These are phyloP conservation scores for Zoroaster sp. DNA, from an alignment of 53 echinoderm and acorn worm species.

Conservation along the genomic window DNA sequence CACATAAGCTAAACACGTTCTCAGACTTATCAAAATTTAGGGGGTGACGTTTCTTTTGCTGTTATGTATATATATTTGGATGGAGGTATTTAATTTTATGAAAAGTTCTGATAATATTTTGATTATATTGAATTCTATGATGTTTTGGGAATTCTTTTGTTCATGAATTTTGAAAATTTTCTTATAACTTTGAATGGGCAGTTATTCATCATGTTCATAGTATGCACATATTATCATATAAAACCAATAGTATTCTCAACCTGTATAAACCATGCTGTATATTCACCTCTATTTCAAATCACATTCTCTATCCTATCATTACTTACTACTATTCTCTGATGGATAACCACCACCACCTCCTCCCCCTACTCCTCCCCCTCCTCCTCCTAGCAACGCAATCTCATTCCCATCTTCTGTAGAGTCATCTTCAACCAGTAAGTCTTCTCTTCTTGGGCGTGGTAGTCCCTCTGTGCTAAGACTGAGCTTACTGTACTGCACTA, in stretches of 20 bases:
- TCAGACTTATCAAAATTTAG: too few species aligned
- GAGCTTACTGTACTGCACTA: conserved; percentile 96
- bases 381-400: neutral
- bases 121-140: too few species aligned
- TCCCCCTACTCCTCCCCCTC: neutral
- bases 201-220: too few species aligned
- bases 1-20: too few species aligned
- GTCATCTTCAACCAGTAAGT: conserved; percentile 79
- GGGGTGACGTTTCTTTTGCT: too few species aligned
- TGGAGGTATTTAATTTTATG: too few species aligned
- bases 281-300: neutral
- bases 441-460: conserved; percentile 89
- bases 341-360: neutral
- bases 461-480: conserved; percentile 80
- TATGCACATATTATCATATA: too few species aligned
- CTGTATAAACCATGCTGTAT: neutral
- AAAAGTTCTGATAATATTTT: too few species aligned
- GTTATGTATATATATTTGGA: too few species aligned
- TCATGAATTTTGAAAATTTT: too few species aligned
- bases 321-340: conserved; percentile 43
- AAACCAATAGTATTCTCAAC: neutral
- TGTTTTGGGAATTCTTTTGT: too few species aligned
- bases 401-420: conserved; percentile 56
- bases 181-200: too few species aligned
- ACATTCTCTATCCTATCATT: neutral